Evolutionary conservation across 2,797 vertebrate genomes (phyloP).

Genomic region (Brotula barbata): DNA sequence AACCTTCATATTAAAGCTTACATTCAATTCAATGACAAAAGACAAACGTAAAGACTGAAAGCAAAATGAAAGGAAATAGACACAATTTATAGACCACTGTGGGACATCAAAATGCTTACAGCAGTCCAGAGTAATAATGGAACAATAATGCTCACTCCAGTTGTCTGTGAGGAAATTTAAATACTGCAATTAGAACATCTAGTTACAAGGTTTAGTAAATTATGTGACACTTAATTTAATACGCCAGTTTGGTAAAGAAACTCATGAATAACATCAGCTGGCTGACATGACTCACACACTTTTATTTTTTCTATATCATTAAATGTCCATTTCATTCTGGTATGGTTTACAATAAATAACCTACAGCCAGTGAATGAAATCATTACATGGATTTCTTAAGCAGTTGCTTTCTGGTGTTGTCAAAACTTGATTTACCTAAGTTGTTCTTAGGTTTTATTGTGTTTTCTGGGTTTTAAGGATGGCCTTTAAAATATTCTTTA

Average conservation of each 20-base stretch:
- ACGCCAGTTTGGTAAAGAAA: not conserved
- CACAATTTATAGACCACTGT: not conserved
- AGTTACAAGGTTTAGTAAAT: not conserved
- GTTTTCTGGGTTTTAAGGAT: too few relatives aligned
- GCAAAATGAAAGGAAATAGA: not conserved
- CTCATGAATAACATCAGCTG: not conserved
- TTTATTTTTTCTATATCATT: not conserved
- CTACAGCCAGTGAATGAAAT: not conserved
- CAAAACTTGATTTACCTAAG: too few relatives aligned
- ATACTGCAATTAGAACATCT: not conserved
- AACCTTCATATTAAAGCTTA: not conserved
- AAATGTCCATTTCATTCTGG: not conserved
- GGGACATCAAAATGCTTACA: too few relatives aligned
- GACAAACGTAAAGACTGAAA: not conserved
- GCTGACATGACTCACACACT: not conserved
- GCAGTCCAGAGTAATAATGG: too few relatives aligned
- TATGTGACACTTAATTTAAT: not conserved
- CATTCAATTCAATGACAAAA: not conserved
- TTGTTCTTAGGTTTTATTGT: too few relatives aligned
- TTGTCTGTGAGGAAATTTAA: too few relatives aligned
- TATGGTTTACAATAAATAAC: not conserved
- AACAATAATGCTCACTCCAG: too few relatives aligned
- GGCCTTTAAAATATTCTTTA: too few relatives aligned
- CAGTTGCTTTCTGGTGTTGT: too few relatives aligned
- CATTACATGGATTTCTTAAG: too few relatives aligned